Conservation (phyloP, 1,140 invertebrate genomes). For the Nilaparvata lugens region DNA sequence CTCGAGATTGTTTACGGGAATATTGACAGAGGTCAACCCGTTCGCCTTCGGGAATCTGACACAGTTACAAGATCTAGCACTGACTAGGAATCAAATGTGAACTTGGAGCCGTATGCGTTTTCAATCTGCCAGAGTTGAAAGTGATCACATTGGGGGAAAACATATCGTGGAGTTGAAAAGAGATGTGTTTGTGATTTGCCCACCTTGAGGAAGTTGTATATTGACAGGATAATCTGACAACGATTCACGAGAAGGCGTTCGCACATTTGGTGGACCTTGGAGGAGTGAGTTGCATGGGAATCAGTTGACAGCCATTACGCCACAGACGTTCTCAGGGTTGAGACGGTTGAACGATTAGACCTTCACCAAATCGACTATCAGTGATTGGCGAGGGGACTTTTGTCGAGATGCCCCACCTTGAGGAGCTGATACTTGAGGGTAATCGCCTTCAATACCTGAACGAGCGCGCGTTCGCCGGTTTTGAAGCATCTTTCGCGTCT, state of each 20-base stretch:
- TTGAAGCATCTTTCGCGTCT: conserved; percentile 55
- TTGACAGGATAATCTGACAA: conserved; percentile 59
- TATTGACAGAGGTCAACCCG: conserved; percentile 51
- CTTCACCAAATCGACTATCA: conserved; percentile 48
- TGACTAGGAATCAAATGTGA: conserved; percentile 58
- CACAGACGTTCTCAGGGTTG: conserved; percentile 59
- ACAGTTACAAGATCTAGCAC: conserved; percentile 50
- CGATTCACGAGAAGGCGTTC: conserved; percentile 60
- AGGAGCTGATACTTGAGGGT: conserved; percentile 58
- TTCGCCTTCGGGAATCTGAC: conserved; percentile 61
- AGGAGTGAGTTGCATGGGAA: conserved; percentile 59
- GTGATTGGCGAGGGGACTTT: conserved; percentile 65
- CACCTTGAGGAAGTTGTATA: conserved; percentile 48
- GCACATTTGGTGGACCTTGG: conserved; percentile 49
- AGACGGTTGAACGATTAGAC: conserved; percentile 53
- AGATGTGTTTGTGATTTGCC: conserved; percentile 60
- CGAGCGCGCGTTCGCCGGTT: conserved; percentile 57
- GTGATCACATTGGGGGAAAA: conserved; percentile 61
- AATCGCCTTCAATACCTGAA: conserved; percentile 59
- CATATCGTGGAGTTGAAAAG: conserved; percentile 56
- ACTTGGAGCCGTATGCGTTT: conserved; percentile 53
- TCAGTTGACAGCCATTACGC: conserved; percentile 54
- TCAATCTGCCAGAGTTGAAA: conserved; percentile 53
- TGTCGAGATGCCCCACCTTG: conserved; percentile 56
- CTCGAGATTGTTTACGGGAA: conserved; percentile 60